phyloP scores from a whole-genome alignment of 2,888 invertebrate species.

The Agrotis clavis region DNA sequence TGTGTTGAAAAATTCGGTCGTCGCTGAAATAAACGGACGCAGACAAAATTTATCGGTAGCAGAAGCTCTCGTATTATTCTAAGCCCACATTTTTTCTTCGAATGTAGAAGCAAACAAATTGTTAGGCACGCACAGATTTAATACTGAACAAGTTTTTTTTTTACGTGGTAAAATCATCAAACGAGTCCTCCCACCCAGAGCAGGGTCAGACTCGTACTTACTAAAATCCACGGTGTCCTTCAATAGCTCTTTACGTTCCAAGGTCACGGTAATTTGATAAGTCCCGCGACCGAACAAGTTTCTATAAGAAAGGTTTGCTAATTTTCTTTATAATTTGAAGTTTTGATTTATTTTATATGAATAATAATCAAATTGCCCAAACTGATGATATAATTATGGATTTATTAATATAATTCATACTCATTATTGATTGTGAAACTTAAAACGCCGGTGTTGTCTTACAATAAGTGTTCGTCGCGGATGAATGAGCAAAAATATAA shows the following conservation, averaged over 20 bases:
- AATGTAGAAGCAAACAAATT: background rate
- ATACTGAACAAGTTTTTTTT: background rate
- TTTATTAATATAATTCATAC: conserved; percentile 21
- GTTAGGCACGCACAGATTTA: background rate
- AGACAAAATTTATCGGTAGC: conserved; percentile 39
- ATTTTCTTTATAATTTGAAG: background rate
- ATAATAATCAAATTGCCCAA: background rate
- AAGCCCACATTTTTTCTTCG: conserved; percentile 20
- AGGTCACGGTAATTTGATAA: too few relatives aligned
- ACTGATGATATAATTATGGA: conserved; percentile 13
- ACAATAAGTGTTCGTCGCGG: conserved; percentile 36
- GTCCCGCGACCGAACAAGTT: background rate
- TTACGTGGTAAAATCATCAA: too few relatives aligned
- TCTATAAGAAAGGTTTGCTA: background rate
- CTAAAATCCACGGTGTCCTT: too few relatives aligned
- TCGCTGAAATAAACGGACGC: conserved; percentile 42
- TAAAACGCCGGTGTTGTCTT: conserved; percentile 47
- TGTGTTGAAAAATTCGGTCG: conserved; percentile 29
- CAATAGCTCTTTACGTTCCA: too few relatives aligned
- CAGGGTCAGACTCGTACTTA: too few relatives aligned
- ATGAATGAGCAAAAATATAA: conserved; percentile 43
- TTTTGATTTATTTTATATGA: background rate
- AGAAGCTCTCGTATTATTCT: conserved; percentile 26
- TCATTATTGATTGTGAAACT: conserved; percentile 41
- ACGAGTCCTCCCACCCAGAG: too few relatives aligned